A percentile compares a stretch with the other conserved stretches of the same genome.
These are phyloP conservation scores for Epinephelus awoara DNA, from an alignment of 2,797 vertebrate species.

Conservation along the genomic window DNA sequence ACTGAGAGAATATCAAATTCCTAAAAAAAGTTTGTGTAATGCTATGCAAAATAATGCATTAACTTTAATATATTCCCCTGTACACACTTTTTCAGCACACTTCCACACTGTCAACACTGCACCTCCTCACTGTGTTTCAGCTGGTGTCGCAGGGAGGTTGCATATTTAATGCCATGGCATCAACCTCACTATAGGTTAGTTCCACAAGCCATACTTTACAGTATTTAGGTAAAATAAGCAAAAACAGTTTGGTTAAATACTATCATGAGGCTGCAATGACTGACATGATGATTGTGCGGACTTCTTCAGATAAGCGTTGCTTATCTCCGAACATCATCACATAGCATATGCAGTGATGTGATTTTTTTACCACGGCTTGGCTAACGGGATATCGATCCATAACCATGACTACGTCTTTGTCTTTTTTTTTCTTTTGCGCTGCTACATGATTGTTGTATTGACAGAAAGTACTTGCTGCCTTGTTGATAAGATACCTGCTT, in stretches of 20 bases:
- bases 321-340: neutral
- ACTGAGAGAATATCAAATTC: neutral
- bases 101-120: neutral
- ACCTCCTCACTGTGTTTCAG: neutral
- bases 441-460: conserved; percentile 7
- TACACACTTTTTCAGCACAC: neutral
- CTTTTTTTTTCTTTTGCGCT: neutral
- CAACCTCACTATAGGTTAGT: neutral
- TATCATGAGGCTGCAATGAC: neutral
- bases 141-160: neutral
- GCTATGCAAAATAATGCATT: neutral
- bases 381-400: conserved; percentile 28
- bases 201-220: conserved; percentile 1
- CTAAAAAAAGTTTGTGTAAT: neutral
- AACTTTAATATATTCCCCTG: neutral
- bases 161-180: neutral
- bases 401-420: conserved; percentile 4
- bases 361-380: conserved; percentile 12
- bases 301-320: neutral
- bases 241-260: neutral
- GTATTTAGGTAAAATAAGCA: neutral
- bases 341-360: neutral
- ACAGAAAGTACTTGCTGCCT: conserved; percentile 11
- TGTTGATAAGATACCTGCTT: conserved; percentile 41
- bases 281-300: neutral